These are phyloP conservation scores for Brachionus rotundiformis DNA, from an alignment of 1,140 invertebrate genomes.

Conservation along the genomic window DNA sequence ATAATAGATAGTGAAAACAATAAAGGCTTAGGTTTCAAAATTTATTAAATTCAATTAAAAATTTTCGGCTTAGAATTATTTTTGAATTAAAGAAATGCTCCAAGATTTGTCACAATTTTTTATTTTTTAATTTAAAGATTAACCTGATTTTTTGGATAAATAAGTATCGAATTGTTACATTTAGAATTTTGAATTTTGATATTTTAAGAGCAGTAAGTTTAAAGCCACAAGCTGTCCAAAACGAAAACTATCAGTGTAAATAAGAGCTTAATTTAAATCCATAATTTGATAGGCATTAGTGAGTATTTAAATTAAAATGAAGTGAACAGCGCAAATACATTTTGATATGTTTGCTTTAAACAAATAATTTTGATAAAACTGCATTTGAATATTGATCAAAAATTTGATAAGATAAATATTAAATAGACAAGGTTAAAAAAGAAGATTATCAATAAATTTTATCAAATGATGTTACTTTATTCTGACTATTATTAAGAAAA, in stretches of 20 bases:
- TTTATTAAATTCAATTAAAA: conserved; percentile 43
- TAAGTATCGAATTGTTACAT: not conserved
- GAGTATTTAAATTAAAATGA: not conserved
- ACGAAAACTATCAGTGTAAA: conserved; percentile 4
- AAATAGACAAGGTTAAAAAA: not conserved
- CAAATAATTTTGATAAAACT: conserved; percentile 6
- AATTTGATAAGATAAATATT: not conserved
- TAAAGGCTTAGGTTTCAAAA: not conserved
- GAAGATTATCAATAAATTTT: no score
- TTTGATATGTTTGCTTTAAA: not conserved
- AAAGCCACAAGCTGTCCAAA: conserved; percentile 2
- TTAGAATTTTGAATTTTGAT: conserved; percentile 2
- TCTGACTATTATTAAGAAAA: no score
- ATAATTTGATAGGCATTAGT: not conserved
- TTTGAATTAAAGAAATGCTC: not conserved
- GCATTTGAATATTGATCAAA: not conserved
- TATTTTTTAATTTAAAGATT: conserved; percentile 39
- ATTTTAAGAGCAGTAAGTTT: not conserved
- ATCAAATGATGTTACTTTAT: no score
- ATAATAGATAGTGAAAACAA: conserved; percentile 25
- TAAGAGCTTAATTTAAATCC: not conserved
- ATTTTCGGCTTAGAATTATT: not conserved
- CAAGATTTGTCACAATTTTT: not conserved
- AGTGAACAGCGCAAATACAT: not conserved
- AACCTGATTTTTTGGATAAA: conserved; percentile 37